Evolutionary conservation across 2,113 vertebrate genomes (phyloP), one percentile per base, ranked within the genome.

Genomic region (Cyprichromis sp.): DNA sequence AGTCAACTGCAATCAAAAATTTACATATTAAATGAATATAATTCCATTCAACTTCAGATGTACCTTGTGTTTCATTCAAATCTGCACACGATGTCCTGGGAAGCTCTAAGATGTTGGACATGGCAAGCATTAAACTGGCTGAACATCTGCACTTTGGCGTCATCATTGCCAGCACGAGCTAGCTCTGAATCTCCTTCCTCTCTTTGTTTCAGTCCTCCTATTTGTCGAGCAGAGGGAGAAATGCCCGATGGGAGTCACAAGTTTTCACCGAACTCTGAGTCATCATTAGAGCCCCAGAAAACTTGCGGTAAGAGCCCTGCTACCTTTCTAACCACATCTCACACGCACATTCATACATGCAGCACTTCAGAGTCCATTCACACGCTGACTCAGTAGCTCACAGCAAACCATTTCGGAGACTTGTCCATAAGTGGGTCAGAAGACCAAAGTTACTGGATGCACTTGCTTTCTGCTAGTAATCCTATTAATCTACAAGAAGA

Each of bases 211-310:
- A 97, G 97, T 45, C 97, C 97, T 68, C 94, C 97, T 13, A 96
- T 98, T 86, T 97, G 97, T 81, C 96, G 97, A 91, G 96, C 97
- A 59, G 97, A 97, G 87, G 97, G 95, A 63, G 96, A 97, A 34
- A 87, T 96, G 29, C 95, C 95, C 0, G 97, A 97, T n/a, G 97
- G 96, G 38, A 96, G 94, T 61, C 96, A 95, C 82, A 97, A 97
- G 88, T 97, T 97, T 26, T 98, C 97, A 31, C 97, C 97, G 34
- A 97, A 93, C 92, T 97, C 97, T 0, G 98, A 98, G 78, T 96
- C 97, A 3, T 96, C 97, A 2, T 90, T 97, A 16, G 97, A 97
- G 36, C 94, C 96, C 45, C 97, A 97, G 88, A 97, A 97, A 91
- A 97, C 97, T 50, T 98, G 97, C 4, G 97, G 97, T 98, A 83